A percentile compares a stretch with the other conserved stretches of the same genome.
phyloP scores from a whole-genome alignment of 2,113 vertebrate species.

The Heterotilapia buettikoferi region DNA sequence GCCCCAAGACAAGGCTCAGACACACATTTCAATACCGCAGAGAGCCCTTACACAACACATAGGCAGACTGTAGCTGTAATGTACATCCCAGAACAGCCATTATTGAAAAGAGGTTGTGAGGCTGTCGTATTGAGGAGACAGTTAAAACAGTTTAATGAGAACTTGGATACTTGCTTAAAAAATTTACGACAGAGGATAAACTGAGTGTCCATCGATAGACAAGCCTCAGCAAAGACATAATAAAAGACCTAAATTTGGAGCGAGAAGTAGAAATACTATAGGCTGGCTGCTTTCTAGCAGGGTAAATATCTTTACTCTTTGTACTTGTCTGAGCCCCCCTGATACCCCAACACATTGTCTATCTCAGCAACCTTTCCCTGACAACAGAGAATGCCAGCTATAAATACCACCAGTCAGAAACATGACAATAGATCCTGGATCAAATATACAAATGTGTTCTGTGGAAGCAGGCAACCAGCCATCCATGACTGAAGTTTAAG shows the following conservation, averaged over 20 bases:
- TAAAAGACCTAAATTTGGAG: slow-evolving; percentile 59
- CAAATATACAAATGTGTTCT: slow-evolving; percentile 69
- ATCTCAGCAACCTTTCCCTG: slow-evolving; percentile 63
- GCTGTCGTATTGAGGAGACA: slow-evolving; percentile 48
- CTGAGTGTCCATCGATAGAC: slow-evolving; percentile 15
- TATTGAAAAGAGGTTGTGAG: slow-evolving; percentile 56
- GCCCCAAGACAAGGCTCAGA: slow-evolving; percentile 51
- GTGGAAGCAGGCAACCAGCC: slow-evolving; percentile 57
- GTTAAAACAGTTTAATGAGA: slow-evolving; percentile 62
- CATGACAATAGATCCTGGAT: slow-evolving; percentile 51
- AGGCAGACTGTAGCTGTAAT: slow-evolving; percentile 54
- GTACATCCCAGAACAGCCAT: slow-evolving; percentile 59
- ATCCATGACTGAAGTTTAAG: slow-evolving; percentile 45
- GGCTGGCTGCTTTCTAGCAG: slow-evolving; percentile 2
- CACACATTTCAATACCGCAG: slow-evolving; percentile 65
- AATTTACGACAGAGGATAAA: slow-evolving; percentile 61
- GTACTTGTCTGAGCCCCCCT: slow-evolving; percentile 31
- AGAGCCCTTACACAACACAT: slow-evolving; percentile 60
- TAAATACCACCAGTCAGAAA: slow-evolving; percentile 54
- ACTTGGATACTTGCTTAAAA: slow-evolving; percentile 56
- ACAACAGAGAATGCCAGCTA: slow-evolving; percentile 54
- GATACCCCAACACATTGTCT: slow-evolving; percentile 30
- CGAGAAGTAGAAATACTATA: slow-evolving; percentile 21
- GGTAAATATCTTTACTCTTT: slow-evolving; percentile 23
- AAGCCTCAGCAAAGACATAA: slow-evolving; percentile 43